Percentiles rank a stretch among this genome's conserved stretches.
Evolutionary conservation across 2,113 vertebrate species (phyloP).

Genomic region (Bos taurus): DNA sequence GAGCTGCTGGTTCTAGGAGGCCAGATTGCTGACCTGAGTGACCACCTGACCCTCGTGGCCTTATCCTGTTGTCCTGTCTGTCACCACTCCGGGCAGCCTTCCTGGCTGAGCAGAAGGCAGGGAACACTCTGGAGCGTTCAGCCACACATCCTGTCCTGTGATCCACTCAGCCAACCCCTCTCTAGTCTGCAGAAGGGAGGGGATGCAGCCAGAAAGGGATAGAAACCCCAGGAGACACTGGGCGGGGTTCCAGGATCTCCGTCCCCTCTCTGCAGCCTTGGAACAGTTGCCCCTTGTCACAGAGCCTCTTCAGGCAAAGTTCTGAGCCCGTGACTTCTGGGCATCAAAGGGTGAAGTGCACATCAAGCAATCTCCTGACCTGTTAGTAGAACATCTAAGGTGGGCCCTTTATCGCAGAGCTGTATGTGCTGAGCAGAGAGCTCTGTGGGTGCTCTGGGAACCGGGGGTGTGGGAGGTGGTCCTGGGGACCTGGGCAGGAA

Average conservation of each 20-base stretch:
- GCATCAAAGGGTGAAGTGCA: accelerated
- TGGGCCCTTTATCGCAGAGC: neutral
- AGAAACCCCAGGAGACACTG: no score
- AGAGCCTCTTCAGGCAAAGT: neutral
- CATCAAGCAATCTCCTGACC: no score
- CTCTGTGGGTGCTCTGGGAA: neutral
- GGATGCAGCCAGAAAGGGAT: neutral
- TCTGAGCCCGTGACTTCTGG: neutral
- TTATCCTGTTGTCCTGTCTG: accelerated
- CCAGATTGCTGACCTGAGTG: neutral
- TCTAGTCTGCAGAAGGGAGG: neutral
- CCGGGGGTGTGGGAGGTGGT: accelerated
- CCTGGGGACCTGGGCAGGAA: neutral
- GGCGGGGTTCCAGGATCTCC: neutral
- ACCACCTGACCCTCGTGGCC: neutral
- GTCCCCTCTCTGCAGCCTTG: neutral
- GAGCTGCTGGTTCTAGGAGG: no score
- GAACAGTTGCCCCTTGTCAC: neutral
- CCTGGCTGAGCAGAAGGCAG: accelerated
- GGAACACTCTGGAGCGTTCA: accelerated
- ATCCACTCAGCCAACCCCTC: neutral
- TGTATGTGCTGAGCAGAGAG: accelerated
- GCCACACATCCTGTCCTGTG: accelerated
- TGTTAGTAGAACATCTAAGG: neutral
- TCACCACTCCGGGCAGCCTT: neutral